A percentile compares a stretch with the other conserved stretches of the same genome.
These are phyloP conservation scores for Neolamprologus fasciatus DNA, from an alignment of 2,113 vertebrate genomes.

Conservation along the genomic window DNA sequence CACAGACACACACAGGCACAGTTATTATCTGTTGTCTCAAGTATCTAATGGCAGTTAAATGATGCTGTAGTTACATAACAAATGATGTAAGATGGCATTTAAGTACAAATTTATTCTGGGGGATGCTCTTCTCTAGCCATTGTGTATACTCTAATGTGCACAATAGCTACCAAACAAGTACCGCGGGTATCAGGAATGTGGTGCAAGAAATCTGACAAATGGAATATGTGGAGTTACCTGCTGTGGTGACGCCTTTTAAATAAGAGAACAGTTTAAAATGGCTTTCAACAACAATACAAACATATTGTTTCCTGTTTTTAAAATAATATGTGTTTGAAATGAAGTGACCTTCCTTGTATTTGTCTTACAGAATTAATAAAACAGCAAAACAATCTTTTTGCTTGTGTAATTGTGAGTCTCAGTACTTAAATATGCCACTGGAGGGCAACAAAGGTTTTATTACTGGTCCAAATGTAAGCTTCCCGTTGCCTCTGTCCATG, in stretches of 20 bases:
- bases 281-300: fast-evolving
- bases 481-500: neutral
- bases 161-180: neutral
- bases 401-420: neutral
- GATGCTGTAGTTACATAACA: neutral
- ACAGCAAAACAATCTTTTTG: neutral
- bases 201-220: neutral
- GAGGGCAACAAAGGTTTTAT: neutral
- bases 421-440: neutral
- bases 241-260: neutral
- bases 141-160: neutral
- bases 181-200: neutral
- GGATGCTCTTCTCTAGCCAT: neutral
- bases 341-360: neutral
- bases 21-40: neutral
- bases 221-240: neutral
- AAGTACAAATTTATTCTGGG: neutral
- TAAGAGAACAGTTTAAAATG: neutral
- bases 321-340: neutral
- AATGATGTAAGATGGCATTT: neutral
- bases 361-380: neutral
- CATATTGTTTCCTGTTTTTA: fast-evolving
- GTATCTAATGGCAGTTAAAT: neutral
- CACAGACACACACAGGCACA: neutral
- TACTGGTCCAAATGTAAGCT: fast-evolving